These are phyloP conservation scores for Andrena dorsata DNA, from an alignment of 2,888 invertebrate species.

Conservation along the genomic window DNA sequence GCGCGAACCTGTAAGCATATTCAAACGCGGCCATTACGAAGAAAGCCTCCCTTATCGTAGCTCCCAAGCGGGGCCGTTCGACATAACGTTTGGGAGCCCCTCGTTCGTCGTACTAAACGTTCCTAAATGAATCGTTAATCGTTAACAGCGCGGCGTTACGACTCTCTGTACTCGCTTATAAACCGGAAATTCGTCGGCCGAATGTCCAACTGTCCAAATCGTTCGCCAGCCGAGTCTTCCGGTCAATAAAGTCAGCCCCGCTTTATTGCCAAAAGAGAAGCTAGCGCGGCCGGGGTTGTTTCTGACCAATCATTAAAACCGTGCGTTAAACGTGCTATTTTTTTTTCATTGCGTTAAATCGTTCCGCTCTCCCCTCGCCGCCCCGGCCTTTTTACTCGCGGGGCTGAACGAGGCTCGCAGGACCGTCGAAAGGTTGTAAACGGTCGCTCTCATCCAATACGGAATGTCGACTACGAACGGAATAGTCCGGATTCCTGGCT, in stretches of 20 bases:
- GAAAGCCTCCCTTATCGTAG: constrained; percentile 67
- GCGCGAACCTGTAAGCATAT: constrained; percentile 49
- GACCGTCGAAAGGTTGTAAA: constrained; percentile 68
- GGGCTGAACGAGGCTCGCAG: constrained; percentile 45
- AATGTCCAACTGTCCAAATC: constrained; percentile 76
- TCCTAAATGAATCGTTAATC: constrained; percentile 85
- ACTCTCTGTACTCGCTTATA: constrained; percentile 80
- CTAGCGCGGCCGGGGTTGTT: constrained; percentile 43
- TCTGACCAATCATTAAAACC: constrained; percentile 71
- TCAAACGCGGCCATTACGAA: constrained; percentile 49
- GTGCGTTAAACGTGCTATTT: constrained; percentile 67
- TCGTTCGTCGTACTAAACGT: constrained; percentile 79
- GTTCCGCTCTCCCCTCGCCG: constrained; percentile 1
- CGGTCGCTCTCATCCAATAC: constrained; percentile 75
- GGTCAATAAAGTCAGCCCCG: constrained; percentile 72
- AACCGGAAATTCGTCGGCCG: constrained; percentile 82
- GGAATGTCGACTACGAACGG: constrained; percentile 70
- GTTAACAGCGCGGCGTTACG: constrained; percentile 81
- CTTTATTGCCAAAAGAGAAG: constrained; percentile 69
- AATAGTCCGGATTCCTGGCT: constrained; percentile 76
- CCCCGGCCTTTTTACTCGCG: constrained; percentile 10
- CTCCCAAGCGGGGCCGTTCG: constrained; percentile 53
- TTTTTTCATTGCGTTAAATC: constrained; percentile 55
- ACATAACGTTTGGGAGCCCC: constrained; percentile 61
- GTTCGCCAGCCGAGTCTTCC: constrained; percentile 73